These are phyloP conservation scores for Bruchidius siliquastri DNA, from an alignment of 2,888 invertebrate species.

Conservation along the genomic window DNA sequence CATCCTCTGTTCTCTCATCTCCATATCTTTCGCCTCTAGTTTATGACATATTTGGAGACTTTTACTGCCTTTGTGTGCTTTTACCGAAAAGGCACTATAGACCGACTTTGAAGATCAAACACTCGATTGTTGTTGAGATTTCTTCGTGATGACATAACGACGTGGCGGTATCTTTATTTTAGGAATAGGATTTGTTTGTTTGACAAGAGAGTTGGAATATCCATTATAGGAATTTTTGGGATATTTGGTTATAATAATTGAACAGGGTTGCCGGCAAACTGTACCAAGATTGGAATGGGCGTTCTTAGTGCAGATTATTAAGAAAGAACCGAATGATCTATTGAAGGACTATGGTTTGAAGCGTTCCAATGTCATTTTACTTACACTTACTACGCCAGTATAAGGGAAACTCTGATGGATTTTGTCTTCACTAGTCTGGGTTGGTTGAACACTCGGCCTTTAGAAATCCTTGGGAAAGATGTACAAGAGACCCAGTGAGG, in stretches of 20 bases:
- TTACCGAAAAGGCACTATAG: not conserved
- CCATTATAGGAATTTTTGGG: not conserved
- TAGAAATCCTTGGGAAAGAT: too few species aligned
- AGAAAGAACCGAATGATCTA: too few species aligned
- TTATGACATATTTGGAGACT: not conserved
- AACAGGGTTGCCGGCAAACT: too few species aligned
- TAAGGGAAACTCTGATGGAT: too few species aligned
- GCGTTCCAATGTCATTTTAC: too few species aligned
- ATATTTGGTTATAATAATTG: not conserved
- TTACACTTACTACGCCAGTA: too few species aligned
- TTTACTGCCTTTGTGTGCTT: not conserved
- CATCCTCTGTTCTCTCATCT: not conserved
- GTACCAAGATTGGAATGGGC: too few species aligned
- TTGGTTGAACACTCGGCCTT: too few species aligned
- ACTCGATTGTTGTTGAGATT: not conserved
- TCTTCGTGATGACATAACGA: not conserved
- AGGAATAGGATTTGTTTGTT: not conserved
- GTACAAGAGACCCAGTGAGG: too few species aligned
- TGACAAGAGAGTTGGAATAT: not conserved
- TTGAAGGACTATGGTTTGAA: too few species aligned
- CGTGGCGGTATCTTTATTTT: not conserved
- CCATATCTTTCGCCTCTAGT: not conserved
- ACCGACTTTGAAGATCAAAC: not conserved
- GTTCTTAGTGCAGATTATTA: too few species aligned
- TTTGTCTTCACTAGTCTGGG: too few species aligned